Evolutionary conservation across 2,113 vertebrate species (phyloP), one percentile per base, ranked within the genome.

Genomic region (Sarotherodon lohbergeri): DNA sequence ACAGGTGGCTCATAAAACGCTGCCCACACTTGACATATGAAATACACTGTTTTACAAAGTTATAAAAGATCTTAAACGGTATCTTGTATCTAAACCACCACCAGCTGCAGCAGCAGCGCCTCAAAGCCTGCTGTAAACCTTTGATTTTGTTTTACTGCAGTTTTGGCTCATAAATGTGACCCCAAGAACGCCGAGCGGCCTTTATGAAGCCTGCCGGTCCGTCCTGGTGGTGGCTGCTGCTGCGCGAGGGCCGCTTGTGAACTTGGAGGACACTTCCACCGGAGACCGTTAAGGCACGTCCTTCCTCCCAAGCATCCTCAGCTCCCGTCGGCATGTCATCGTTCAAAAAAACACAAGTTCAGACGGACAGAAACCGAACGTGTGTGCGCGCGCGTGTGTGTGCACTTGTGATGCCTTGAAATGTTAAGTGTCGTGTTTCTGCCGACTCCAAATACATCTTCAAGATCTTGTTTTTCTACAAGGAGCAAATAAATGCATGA

Each of bases 201-300:
- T 52, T 71, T 55, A 36, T 22, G 84, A 80, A 81, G 66, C 86
- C 52, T 14, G 83, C 86, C 3, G 81, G 84, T 91, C 86, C 59
- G 16, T 89, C 85, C 84, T 36, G 90, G 90, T 54, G 89, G 63
- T 14, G 7, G 63, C 63, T 68, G 36, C 68, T 46, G 89, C 83
- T 50, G 73, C 10, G 73, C 39, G 24, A 63, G 89, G 82, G 5
- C 80, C 54, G 22, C 78, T 22, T 80, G 87, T 79, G 66, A 86
- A 87, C 88, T 55, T 57, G 88, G 88, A 88, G 91, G 91, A 93
- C 90, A 93, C 88, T 81, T 93, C 93, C 91, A 91, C 84, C 71
- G 96, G 94, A 95, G 93, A 95, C 95, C 94, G 29, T 92, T 96
- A 96, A 96, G 94, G 94, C 95, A 95, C 94, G 82, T 95, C 95